Conservation (phyloP, 2,113 vertebrate species). For the Aramus guarauna region DNA sequence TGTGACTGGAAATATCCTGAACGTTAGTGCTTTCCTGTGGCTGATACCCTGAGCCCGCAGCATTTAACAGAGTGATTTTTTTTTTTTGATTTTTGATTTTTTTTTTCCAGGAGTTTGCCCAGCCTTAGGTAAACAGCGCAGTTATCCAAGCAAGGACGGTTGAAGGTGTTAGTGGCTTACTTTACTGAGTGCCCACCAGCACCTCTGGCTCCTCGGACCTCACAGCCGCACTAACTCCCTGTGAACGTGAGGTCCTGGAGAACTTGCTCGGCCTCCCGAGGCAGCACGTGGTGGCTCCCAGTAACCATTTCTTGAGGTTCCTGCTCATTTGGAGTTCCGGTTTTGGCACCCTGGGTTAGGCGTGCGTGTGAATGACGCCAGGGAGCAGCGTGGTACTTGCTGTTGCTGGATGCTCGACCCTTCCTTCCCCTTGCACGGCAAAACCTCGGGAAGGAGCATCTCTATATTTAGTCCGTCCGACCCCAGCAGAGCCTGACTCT, state of each 20-base stretch:
- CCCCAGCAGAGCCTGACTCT: not conserved
- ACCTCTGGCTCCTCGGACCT: not conserved
- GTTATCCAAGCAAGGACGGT: not conserved
- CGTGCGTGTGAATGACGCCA: rapidly evolving
- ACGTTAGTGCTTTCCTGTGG: not conserved
- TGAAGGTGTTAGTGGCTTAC: slow-evolving; percentile 8
- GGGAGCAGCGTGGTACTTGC: not conserved
- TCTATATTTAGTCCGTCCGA: not conserved
- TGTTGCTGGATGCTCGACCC: not conserved
- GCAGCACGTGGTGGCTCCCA: not conserved
- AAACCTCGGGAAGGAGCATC: not conserved
- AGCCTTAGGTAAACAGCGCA: not conserved
- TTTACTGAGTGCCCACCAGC: not conserved
- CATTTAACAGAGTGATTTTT: not conserved
- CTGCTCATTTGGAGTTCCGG: not conserved
- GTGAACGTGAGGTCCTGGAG: not conserved
- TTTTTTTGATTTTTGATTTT: not conserved
- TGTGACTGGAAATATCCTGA: not conserved
- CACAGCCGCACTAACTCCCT: not conserved
- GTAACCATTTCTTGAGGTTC: not conserved
- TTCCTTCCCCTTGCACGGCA: not conserved
- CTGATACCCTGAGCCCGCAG: not conserved
- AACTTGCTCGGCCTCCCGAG: not conserved
- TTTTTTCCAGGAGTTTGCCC: not conserved
- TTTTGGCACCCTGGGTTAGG: not conserved